Percentiles rank a stretch among this genome's conserved stretches.
Conservation (phyloP, 2,797 vertebrate species). For the Acrocephalus scirpaceus region DNA sequence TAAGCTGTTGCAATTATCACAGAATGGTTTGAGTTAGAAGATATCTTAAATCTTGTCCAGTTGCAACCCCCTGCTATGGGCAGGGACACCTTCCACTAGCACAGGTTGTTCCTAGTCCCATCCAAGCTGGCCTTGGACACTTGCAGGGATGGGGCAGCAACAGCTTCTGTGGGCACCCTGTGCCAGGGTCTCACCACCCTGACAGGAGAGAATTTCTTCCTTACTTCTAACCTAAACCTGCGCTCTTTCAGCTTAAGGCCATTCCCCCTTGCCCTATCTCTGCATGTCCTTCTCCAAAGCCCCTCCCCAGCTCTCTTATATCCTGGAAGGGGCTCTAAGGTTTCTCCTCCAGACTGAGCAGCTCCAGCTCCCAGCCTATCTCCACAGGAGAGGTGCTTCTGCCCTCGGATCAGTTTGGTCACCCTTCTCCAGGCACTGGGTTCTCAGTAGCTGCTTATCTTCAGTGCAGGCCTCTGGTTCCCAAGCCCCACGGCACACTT, state of each 20-base stretch:
- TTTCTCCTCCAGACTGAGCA: neutral
- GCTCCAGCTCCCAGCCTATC: neutral
- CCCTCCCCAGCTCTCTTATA: neutral
- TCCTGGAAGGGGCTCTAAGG: neutral
- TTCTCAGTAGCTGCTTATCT: neutral
- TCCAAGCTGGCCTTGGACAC: neutral
- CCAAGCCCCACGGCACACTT: fast-evolving
- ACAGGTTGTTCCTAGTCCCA: neutral
- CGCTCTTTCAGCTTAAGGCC: neutral
- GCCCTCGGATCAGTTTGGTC: neutral
- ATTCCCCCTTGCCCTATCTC: fast-evolving
- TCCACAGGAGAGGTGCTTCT: neutral
- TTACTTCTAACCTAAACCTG: neutral
- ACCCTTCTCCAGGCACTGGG: neutral
- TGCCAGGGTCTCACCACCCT: neutral
- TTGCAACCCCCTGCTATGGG: neutral
- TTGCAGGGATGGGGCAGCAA: neutral
- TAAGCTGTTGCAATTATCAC: neutral
- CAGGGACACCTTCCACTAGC: neutral
- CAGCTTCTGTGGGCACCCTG: neutral
- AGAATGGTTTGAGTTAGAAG: neutral
- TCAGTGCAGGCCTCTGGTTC: neutral
- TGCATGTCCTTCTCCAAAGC: neutral
- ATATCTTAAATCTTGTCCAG: neutral
- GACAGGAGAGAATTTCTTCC: neutral